Evolutionary conservation across 2,888 invertebrate species (phyloP).

Genomic region (Andricus curvator): DNA sequence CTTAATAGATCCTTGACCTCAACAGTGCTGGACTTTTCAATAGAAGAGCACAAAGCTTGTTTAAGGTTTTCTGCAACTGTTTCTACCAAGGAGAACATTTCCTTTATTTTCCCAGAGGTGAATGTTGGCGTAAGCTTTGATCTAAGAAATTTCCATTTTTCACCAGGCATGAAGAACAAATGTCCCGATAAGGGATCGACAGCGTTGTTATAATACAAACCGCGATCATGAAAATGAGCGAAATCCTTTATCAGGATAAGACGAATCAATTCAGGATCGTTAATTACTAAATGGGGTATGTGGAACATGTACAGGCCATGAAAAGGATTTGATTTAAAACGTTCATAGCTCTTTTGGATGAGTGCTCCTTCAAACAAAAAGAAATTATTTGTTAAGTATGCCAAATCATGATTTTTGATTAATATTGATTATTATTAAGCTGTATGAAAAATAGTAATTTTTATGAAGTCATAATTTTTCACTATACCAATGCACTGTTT

Average conservation of each 20-base stretch:
- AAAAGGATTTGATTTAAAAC: neutral
- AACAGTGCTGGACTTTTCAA: conserved; percentile 67
- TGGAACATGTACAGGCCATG: neutral
- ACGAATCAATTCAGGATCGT: conserved; percentile 82
- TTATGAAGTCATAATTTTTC: too few species aligned
- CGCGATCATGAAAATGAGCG: conserved; percentile 83
- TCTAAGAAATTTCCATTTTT: conserved; percentile 83
- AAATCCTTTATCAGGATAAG: conserved; percentile 83
- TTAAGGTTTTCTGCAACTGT: conserved; percentile 81
- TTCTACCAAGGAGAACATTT: conserved; percentile 82
- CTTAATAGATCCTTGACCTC: conserved; percentile 47
- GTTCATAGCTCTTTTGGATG: neutral
- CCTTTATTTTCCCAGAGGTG: conserved; percentile 84
- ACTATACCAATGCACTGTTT: neutral
- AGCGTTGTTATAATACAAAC: conserved; percentile 82
- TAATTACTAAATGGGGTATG: conserved; percentile 82
- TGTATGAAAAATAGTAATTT: neutral
- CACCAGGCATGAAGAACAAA: conserved; percentile 81
- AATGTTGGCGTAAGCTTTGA: conserved; percentile 84
- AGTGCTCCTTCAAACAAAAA: conserved; percentile 27
- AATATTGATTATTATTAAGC: too few species aligned
- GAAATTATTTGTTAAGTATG: neutral
- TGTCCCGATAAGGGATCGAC: conserved; percentile 83
- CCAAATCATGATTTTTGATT: too few species aligned
- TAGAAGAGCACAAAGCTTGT: conserved; percentile 74